phyloP scores from a whole-genome alignment of 1,140 invertebrate species.

The Heliconius congener region DNA sequence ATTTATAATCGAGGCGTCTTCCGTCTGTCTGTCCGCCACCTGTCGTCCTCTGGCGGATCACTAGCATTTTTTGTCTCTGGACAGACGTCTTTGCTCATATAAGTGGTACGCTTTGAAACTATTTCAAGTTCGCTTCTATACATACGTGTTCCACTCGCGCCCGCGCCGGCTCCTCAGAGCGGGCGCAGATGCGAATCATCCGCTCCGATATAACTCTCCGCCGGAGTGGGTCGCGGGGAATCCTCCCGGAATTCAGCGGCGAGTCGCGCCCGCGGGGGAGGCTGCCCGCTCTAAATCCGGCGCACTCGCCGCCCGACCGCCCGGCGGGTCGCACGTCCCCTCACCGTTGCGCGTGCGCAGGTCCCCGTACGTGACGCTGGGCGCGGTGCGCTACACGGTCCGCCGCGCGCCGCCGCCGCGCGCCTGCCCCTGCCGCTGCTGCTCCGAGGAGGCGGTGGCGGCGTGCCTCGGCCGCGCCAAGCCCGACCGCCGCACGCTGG shows the following conservation, averaged over 20 bases:
- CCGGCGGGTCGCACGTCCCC: constrained; percentile 60
- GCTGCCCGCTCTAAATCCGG: constrained; percentile 72
- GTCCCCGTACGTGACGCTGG: constrained; percentile 82
- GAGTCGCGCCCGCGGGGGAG: constrained; percentile 69
- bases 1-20: constrained; percentile 74
- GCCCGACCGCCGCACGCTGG: constrained; percentile 85
- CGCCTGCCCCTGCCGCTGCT: constrained; percentile 73
- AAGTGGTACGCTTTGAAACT: constrained; percentile 27
- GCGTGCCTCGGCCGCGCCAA: constrained; percentile 78
- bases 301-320: constrained; percentile 56
- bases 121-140: constrained; percentile 34
- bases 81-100: constrained; percentile 28
- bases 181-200: constrained; percentile 60
- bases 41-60: constrained; percentile 54
- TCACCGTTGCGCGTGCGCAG: constrained; percentile 64
- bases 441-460: constrained; percentile 79
- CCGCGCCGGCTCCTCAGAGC: constrained; percentile 52
- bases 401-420: constrained; percentile 79
- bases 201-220: constrained; percentile 66
- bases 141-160: constrained; percentile 37
- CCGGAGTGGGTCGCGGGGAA: constrained; percentile 72
- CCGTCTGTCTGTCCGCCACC: constrained; percentile 76
- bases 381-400: constrained; percentile 83
- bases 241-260: constrained; percentile 75
- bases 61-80: constrained; percentile 42